Conservation (phyloP, 1,140 invertebrate species). For the Nixonia krombeini region DNA sequence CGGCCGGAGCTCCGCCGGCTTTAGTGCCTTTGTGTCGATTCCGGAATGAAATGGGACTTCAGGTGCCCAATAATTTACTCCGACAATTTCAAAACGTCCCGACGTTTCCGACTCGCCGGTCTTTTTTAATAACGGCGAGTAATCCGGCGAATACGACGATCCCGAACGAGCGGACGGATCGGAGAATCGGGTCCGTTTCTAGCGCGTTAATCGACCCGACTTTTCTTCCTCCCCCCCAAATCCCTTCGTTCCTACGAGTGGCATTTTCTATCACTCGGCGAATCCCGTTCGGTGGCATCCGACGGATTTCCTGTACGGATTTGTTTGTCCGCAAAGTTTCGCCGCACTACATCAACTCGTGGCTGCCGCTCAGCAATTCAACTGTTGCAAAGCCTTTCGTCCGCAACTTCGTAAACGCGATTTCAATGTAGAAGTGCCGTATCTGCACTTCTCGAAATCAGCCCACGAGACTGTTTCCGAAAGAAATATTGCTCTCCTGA, state of each 20-base stretch:
- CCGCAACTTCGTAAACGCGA: conserved; percentile 60
- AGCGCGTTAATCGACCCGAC: conserved; percentile 29
- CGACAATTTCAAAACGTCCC: conserved; percentile 30
- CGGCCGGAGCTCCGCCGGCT: conserved; percentile 13
- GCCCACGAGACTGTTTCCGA: conserved; percentile 41
- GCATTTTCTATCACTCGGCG: conserved; percentile 51
- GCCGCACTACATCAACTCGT: conserved; percentile 63
- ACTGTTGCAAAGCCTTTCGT: conserved; percentile 62
- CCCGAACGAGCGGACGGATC: too few relatives aligned
- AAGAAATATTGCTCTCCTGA: conserved; percentile 46
- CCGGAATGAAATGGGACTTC: conserved; percentile 16
- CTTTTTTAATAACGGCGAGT: too few relatives aligned
- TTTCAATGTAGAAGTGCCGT: conserved; percentile 53
- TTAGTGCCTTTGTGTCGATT: conserved; percentile 26
- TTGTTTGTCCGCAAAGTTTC: conserved; percentile 70
- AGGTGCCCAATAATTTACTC: conserved; percentile 33
- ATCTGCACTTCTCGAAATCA: conserved; percentile 56
- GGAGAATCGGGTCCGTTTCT: too few relatives aligned
- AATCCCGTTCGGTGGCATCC: conserved; percentile 55
- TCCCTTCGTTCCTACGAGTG: conserved; percentile 52
- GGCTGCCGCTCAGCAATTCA: conserved; percentile 60
- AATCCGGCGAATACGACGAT: too few relatives aligned
- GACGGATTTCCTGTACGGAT: conserved; percentile 65
- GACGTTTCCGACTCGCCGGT: too few relatives aligned
- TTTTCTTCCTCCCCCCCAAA: conserved; percentile 40